Conservation (phyloP, 2,113 vertebrate genomes). For the Burhinus oedicnemus region DNA sequence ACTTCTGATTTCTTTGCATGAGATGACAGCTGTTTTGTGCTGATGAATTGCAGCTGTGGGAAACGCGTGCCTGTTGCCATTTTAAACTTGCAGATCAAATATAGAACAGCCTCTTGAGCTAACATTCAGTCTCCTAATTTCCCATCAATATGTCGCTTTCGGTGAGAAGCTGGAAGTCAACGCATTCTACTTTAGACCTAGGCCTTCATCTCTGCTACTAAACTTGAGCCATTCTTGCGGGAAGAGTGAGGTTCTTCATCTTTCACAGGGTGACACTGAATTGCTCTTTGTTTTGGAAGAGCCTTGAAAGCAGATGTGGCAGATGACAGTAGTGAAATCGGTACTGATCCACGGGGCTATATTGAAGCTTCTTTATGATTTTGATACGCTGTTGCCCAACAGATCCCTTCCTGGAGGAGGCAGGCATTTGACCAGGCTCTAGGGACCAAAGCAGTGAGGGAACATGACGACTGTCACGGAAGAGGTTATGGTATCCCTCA, state of each 20-base stretch:
- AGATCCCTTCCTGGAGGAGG: not conserved
- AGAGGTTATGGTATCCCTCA: not conserved
- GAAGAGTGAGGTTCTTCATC: not conserved
- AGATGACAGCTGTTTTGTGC: slow-evolving; percentile 64
- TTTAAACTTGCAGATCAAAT: slow-evolving; percentile 60
- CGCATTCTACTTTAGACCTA: not conserved
- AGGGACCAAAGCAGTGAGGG: not conserved
- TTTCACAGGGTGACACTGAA: not conserved
- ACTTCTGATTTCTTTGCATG: slow-evolving; percentile 56
- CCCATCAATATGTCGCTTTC: slow-evolving; percentile 9
- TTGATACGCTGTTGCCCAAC: not conserved
- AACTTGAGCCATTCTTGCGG: not conserved
- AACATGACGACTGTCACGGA: not conserved
- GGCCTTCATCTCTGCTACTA: not conserved
- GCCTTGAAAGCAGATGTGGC: not conserved
- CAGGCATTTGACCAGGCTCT: not conserved
- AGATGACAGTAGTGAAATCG: not conserved
- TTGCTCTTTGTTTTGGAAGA: not conserved
- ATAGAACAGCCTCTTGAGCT: slow-evolving; percentile 56
- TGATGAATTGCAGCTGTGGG: slow-evolving; percentile 68
- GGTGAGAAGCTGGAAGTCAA: not conserved
- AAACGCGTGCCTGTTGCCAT: slow-evolving; percentile 52
- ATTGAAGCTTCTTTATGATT: not conserved
- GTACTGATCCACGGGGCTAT: not conserved
- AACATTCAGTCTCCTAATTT: slow-evolving; percentile 30